A percentile compares a stretch with the other conserved stretches of the same genome.
phyloP scores from a whole-genome alignment of 2,113 vertebrate species.

The Chlorocebus sabaeus region DNA sequence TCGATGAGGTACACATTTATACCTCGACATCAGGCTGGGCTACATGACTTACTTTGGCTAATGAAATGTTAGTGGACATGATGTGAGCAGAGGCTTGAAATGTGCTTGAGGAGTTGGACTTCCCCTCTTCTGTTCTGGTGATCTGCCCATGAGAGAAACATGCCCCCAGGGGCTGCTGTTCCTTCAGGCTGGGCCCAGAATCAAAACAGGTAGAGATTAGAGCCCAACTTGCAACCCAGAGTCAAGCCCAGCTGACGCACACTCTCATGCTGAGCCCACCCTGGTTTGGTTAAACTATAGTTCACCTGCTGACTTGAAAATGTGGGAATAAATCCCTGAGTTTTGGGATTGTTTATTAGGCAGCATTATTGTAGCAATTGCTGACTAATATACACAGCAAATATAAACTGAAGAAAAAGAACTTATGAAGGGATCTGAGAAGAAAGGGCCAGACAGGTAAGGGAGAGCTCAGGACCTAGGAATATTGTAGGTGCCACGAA shows the following conservation, averaged over 20 bases:
- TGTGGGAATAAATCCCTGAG: not conserved
- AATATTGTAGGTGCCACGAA: not conserved
- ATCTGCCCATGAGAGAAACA: not conserved
- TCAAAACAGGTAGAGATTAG: not conserved
- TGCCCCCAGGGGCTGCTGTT: accelerated
- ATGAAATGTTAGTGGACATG: not conserved
- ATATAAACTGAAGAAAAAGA: not conserved
- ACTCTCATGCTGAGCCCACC: not conserved
- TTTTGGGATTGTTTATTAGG: not conserved
- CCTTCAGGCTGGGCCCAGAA: not conserved
- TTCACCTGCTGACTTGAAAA: not conserved
- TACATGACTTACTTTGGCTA: not conserved
- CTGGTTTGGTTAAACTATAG: not conserved
- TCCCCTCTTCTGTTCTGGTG: not conserved
- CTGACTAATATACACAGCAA: not conserved
- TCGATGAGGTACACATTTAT: not conserved
- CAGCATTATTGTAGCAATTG: not conserved
- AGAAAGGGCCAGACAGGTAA: not conserved
- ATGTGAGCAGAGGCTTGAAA: not conserved
- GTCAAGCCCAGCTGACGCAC: not conserved
- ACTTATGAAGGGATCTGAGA: not conserved
- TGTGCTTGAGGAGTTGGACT: not conserved
- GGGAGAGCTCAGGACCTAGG: not conserved
- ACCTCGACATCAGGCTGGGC: not conserved
- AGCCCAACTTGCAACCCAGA: not conserved